These are phyloP conservation scores for Passer domesticus DNA, from an alignment of 2,113 vertebrate genomes.

Conservation along the genomic window DNA sequence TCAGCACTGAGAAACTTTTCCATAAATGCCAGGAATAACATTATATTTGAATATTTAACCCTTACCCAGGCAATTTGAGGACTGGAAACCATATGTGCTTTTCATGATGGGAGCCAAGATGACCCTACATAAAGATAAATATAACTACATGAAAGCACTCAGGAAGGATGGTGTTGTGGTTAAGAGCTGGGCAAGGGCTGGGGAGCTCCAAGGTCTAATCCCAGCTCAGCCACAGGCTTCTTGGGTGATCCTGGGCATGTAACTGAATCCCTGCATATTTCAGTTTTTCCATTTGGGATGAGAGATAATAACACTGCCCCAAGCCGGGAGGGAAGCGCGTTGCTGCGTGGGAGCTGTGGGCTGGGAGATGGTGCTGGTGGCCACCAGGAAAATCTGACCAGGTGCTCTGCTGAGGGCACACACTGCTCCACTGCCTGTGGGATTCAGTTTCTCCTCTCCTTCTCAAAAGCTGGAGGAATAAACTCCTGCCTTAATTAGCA, in stretches of 20 bases:
- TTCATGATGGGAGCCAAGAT: conserved; percentile 54
- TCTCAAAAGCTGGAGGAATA: not conserved
- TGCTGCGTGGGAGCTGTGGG: conserved; percentile 33
- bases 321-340: not conserved
- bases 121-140: conserved; percentile 66
- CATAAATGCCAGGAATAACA: conserved; percentile 67
- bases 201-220: conserved; percentile 49
- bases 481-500: not conserved
- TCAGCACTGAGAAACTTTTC: conserved; percentile 52
- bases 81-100: conserved; percentile 68
- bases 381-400: not conserved
- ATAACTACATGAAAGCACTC: conserved; percentile 61
- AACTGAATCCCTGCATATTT: conserved; percentile 37
- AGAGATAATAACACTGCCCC: conserved; percentile 22
- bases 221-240: conserved; percentile 57
- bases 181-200: conserved; percentile 50
- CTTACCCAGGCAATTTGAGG: conserved; percentile 63
- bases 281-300: conserved; percentile 46
- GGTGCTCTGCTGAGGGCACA: not conserved
- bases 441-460: not conserved
- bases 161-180: conserved; percentile 61
- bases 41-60: conserved; percentile 70
- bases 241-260: conserved; percentile 65
- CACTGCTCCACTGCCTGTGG: not conserved
- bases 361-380: not conserved